phyloP scores from a whole-genome alignment of 2,113 vertebrate species.

The Etheostoma cragini region DNA sequence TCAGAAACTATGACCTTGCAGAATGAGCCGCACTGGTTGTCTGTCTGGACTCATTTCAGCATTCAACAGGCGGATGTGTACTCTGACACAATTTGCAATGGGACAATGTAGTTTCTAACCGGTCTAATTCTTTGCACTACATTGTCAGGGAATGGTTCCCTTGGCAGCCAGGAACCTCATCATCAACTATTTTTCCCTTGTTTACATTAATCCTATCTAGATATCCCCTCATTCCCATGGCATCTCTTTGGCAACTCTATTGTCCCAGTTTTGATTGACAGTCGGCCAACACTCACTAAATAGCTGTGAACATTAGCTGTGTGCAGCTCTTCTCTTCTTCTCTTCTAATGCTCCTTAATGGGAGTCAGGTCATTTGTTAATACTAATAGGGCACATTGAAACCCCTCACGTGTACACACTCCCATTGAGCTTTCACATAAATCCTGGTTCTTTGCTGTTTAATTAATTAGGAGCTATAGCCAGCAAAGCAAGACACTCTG shows the following conservation, averaged over 20 bases:
- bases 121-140: slow-evolving; percentile 27
- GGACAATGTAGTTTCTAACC: slow-evolving; percentile 1
- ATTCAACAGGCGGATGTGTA: slow-evolving; percentile 50
- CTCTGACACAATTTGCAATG: slow-evolving; percentile 17
- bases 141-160: slow-evolving; percentile 25
- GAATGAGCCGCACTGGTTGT: slow-evolving; percentile 29
- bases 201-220: slow-evolving; percentile 62
- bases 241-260: slow-evolving; percentile 51
- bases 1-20: slow-evolving; percentile 79
- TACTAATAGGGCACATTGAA: slow-evolving; percentile 41
- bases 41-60: slow-evolving; percentile 29
- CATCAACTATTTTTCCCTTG: slow-evolving; percentile 61
- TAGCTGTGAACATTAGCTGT: slow-evolving; percentile 65
- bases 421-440: slow-evolving; percentile 58
- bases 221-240: slow-evolving; percentile 42
- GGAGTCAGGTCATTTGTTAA: slow-evolving; percentile 71
- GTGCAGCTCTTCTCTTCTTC: slow-evolving; percentile 26
- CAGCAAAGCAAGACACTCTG: slow-evolving; percentile 27
- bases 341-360: slow-evolving; percentile 64
- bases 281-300: slow-evolving; percentile 63
- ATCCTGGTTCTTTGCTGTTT: slow-evolving; percentile 60
- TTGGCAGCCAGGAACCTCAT: slow-evolving; percentile 41
- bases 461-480: slow-evolving; percentile 61
- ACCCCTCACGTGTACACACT: slow-evolving; percentile 28
- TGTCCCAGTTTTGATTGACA: slow-evolving; percentile 68